Base-by-base conservation (phyloP, 2,113 vertebrate species). In the Cettia cetti region DNA sequence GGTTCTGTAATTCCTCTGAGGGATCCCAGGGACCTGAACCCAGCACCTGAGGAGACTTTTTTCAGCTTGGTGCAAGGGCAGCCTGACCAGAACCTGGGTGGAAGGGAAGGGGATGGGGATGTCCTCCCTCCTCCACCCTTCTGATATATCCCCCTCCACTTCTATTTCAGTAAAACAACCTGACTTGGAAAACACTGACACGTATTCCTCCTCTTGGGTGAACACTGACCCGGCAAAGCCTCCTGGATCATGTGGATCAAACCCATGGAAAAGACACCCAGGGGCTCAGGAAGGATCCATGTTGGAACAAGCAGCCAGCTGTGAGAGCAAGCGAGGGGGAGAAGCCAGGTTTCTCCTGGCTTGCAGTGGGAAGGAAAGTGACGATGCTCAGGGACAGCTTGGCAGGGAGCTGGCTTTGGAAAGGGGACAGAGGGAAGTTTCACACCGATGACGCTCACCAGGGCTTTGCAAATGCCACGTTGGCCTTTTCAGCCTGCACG, bases 401-500 rank as follows among this genome's bases (percentile, higher is more conserved):
- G 77, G 61, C 60, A 85, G 42, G 57, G 49, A 88, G 71, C 10
- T 86, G 70, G 28, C 10, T 72, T 90, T 85, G 69, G 68, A 82
- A 64, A 72, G 40, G 30, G 75, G 59, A 76, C n/a, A 42, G 66
- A 72, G 68, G 57, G 78, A 72, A 88, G 61, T 71, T 94, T 96
- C 80, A 76, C 31, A 11, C 56, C 0, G 0, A 4, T 3, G 13
- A 49, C 7, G 64, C 45, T 90, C 54, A 16, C 45, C 52, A 26
- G 57, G 70, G 57, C 70, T 96, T 71, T 71, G 78, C 85, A 92
- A 95, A 92, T 82, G 82, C 79, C 89, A 82, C 2, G 2, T 2
- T 90, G 91, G 66, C 94, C 94, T 95, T 96, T 91, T 33, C 82
- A 89, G 92, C 44, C 65, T 0, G 20, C n/a, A 13, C 10, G 18